phyloP scores from a whole-genome alignment of 1,140 invertebrate species.

The Lordiphosa clarofinis region DNA sequence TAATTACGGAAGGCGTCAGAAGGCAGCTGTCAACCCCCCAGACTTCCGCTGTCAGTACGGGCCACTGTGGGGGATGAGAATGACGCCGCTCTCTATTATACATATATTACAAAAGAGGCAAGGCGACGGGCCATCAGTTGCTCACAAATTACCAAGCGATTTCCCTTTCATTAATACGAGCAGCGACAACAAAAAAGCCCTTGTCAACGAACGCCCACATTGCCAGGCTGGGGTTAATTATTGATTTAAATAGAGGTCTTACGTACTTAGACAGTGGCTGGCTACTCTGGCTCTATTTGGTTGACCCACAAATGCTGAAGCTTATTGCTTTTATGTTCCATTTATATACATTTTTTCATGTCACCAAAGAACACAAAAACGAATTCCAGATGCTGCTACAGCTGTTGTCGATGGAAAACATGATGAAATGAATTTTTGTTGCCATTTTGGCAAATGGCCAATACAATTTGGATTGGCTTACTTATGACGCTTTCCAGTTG shows the following conservation, averaged over 20 bases:
- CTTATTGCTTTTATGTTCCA: conserved; percentile 1
- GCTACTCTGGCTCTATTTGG: no score
- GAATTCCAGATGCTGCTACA: not conserved
- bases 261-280: no score
- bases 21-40: conserved; percentile 6
- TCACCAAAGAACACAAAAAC: conserved; percentile 5
- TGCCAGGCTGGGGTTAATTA: conserved; percentile 7
- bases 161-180: conserved; percentile 15
- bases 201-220: conserved; percentile 8
- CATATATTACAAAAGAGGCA: conserved; percentile 4
- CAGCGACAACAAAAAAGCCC: conserved; percentile 5
- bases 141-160: conserved; percentile 10
- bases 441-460: conserved; percentile 14
- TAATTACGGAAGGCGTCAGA: conserved; percentile 12
- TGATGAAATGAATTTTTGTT: conserved; percentile 14
- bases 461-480: conserved; percentile 7
- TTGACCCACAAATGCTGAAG: no score
- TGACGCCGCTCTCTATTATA: conserved; percentile 9
- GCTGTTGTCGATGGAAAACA: conserved; percentile 10
- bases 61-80: not conserved
- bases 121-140: conserved; percentile 9
- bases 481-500: conserved; percentile 1
- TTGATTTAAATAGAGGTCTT: not conserved
- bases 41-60: conserved; percentile 9
- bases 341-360: conserved; percentile 10